Evolutionary conservation across 2,797 vertebrate species (phyloP), one percentile per base, ranked within the genome.

Genomic region (Scleropages formosus): DNA sequence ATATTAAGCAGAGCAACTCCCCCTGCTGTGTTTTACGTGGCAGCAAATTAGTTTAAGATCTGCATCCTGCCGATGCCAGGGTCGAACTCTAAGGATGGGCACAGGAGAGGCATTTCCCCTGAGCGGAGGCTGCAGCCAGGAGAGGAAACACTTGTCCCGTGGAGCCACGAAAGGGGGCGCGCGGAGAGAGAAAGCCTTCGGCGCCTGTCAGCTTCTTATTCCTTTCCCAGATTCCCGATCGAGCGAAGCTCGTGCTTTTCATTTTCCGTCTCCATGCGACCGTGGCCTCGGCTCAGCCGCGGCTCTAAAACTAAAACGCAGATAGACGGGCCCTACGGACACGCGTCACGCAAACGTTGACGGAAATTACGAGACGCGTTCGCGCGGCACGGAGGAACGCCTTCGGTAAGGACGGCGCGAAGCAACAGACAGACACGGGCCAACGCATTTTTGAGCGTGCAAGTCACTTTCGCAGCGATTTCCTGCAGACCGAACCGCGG

Each of bases 41-140:
- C 81, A 78, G 78, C 76, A 8, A 75, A 84, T 83, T n/a, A n/a
- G n/a, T n/a, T n/a, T 77, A 78, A 82, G 79, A 84, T 74, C 67
- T 77, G 24, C 62, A 51, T 72, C 74, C 77, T 80, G 71, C 78
- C 80, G 53, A 77, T 61, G 77, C 78, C 75, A 75, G 60, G 71
- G 81, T 63, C 81, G 61, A 77, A 59, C 20, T 16, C 67, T 12
- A 63, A 64, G 74, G 46, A 67, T 22, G 46, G 67, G 71, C 73
- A 65, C 51, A 15, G 62, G 69, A 63, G 47, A 20, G 46, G 51
- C 18, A 26, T 4, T 6, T 27, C 15, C 59, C 20, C 18, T 31
- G 16, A n/a, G n/a, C n/a, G n/a, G 20, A 13, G 62, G n/a, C 18
- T 4, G 46, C 69, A 22, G 64, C 8, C 58, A 26, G 73, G 49